A percentile compares a stretch with the other conserved stretches of the same genome.
Evolutionary conservation across 2,797 vertebrate genomes (phyloP).

Genomic region (Cetoscarus ocellatus): DNA sequence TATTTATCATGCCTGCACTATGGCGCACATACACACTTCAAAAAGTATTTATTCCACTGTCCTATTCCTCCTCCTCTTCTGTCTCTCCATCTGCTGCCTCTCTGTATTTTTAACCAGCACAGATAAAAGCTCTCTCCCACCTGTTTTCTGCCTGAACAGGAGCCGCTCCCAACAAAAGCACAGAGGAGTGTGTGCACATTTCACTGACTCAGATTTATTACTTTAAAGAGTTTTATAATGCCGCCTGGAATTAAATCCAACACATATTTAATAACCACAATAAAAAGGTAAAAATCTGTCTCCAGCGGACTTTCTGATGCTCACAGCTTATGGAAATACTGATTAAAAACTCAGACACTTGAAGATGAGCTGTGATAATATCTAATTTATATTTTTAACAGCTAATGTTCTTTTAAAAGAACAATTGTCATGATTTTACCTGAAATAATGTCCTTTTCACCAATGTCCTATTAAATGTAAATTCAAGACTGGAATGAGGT

Average conservation of each 20-base stretch:
- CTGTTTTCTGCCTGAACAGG: constrained; percentile 39
- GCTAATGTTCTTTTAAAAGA: no score
- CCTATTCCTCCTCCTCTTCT: constrained; percentile 39
- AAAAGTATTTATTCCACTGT: constrained; percentile 66
- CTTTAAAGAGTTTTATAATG: constrained; percentile 56
- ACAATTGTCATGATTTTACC: no score
- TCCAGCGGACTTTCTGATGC: constrained; percentile 42
- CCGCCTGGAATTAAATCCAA: constrained; percentile 64
- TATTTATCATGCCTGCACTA: constrained; percentile 55
- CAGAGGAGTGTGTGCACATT: constrained; percentile 28
- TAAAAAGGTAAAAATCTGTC: constrained; percentile 54
- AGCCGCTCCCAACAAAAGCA: constrained; percentile 19
- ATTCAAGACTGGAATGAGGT: no score
- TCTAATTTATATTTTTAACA: no score
- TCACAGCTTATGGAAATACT: constrained; percentile 48
- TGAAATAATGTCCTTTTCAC: no score
- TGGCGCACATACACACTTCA: constrained; percentile 52
- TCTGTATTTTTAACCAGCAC: constrained; percentile 67
- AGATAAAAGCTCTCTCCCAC: constrained; percentile 61
- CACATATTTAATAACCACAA: constrained; percentile 54
- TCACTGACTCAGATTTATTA: constrained; percentile 55
- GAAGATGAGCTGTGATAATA: constrained; percentile 5
- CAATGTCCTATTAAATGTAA: no score
- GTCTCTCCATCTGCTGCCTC: constrained; percentile 54
- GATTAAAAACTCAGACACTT: constrained; percentile 9